Evolutionary conservation across 2,113 vertebrate species (phyloP), one percentile per base, ranked within the genome.

Genomic region (Verasper variegatus): DNA sequence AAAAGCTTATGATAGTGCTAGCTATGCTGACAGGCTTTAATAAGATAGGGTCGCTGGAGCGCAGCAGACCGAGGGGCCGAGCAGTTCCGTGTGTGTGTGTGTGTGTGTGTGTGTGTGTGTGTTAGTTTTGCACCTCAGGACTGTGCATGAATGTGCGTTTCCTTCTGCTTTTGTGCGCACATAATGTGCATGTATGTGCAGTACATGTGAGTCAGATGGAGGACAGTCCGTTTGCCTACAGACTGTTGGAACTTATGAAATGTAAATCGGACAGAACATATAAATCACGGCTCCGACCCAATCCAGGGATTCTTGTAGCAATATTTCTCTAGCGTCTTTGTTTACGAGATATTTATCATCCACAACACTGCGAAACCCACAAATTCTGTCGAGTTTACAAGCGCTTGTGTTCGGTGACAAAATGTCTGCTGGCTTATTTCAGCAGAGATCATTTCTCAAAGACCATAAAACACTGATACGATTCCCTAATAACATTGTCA

Each of bases 1-100:
- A 94, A 94, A 94, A 89, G 92, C 93, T 92, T 93, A 94, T 94
- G 93, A 95, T 94, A 92, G 91, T 88, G 93, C 89, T 91, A 91
- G 92, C 93, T 91, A 88, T 88, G 90, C 94, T 91, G 91, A 92
- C 94, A 92, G 89, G 84, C 86, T 94, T 94, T 95, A 94, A 94
- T 95, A 94, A 94, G 93, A 93, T 91, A 87, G 90, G 91, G 88
- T 91, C 81, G 90, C 71, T 92, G 91, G 92, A 94, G 91, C 89
- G 92, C 90, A 58, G 86, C 87, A 85, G 88, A 92, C 80, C 58
- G 70, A 89, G 82, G 52, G 77, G 80, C 85, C 89, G 56, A 76
- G 85, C 70, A 60, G 78, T 63, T 71, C 65, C 72, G 86, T 68
- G 73, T 79, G 71, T 82, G 24, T 59, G 66, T 80, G 75, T 70